phyloP scores from a whole-genome alignment of 1,140 invertebrate genomes.

The Bombus sibiricus region DNA sequence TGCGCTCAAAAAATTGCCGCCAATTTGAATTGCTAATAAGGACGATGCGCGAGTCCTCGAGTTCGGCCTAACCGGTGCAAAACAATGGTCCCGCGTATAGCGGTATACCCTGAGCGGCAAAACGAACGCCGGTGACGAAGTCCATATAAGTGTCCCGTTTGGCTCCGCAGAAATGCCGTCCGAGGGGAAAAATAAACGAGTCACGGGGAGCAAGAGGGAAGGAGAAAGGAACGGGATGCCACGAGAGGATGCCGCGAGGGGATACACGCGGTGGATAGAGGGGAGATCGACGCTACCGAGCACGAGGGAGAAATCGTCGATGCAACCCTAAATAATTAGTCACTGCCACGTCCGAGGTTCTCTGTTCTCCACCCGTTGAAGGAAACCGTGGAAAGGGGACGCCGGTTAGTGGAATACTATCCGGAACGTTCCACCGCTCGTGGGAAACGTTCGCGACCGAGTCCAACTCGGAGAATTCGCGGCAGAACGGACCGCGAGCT shows the following conservation, averaged over 20 bases:
- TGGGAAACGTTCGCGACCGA: slow-evolving; percentile 47
- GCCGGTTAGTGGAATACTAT: slow-evolving; percentile 33
- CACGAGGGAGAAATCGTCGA: slow-evolving; percentile 50
- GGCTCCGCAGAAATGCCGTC: slow-evolving; percentile 80
- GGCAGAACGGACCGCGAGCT: neutral
- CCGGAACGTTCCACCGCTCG: slow-evolving; percentile 3
- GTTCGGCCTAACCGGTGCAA: slow-evolving; percentile 76
- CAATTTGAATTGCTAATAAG: slow-evolving; percentile 83
- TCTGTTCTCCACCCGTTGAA: slow-evolving; percentile 35
- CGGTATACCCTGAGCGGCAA: slow-evolving; percentile 77
- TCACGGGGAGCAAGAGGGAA: slow-evolving; percentile 53
- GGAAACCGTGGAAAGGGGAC: slow-evolving; percentile 51
- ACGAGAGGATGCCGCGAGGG: neutral
- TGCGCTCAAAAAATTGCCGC: slow-evolving; percentile 83
- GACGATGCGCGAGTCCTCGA: slow-evolving; percentile 68
- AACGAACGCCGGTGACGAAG: slow-evolving; percentile 79
- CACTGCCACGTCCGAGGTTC: slow-evolving; percentile 77
- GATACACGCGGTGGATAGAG: neutral
- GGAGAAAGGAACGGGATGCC: neutral
- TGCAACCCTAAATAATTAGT: slow-evolving; percentile 81
- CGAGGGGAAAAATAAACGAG: slow-evolving; percentile 78
- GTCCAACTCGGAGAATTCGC: slow-evolving; percentile 12
- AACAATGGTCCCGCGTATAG: slow-evolving; percentile 80
- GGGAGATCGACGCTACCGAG: slow-evolving; percentile 46
- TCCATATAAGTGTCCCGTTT: slow-evolving; percentile 82